phyloP scores from a whole-genome alignment of 2,888 invertebrate genomes.

The Nebria salina region DNA sequence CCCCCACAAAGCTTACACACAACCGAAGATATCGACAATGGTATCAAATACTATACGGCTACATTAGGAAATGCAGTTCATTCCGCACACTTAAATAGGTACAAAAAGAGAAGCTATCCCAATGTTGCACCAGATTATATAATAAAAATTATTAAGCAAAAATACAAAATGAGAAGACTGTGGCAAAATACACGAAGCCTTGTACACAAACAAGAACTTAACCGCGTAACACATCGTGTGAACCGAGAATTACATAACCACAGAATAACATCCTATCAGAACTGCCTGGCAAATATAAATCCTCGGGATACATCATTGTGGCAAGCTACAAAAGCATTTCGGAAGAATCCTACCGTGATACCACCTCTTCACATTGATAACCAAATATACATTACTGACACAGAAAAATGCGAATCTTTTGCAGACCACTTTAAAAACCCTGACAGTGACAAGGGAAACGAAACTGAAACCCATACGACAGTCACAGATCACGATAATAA shows the following conservation, averaged over 20 bases:
- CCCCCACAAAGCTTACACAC: slow-evolving; percentile 7
- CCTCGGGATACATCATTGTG: slow-evolving; percentile 11
- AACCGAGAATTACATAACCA: slow-evolving; percentile 27
- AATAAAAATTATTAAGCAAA: slow-evolving; percentile 38
- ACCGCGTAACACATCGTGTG: slow-evolving; percentile 34
- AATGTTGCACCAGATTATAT: slow-evolving; percentile 24
- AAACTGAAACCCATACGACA: slow-evolving; percentile 13
- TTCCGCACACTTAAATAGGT: not conserved
- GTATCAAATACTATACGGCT: not conserved
- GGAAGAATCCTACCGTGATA: not conserved
- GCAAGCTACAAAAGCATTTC: slow-evolving; percentile 13
- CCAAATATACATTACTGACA: slow-evolving; percentile 4
- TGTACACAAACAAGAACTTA: slow-evolving; percentile 25
- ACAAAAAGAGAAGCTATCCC: not conserved
- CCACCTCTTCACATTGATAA: not conserved
- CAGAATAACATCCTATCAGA: slow-evolving; percentile 28
- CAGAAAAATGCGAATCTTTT: slow-evolving; percentile 17
- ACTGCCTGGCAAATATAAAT: slow-evolving; percentile 19
- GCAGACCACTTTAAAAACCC: slow-evolving; percentile 4
- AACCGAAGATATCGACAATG: slow-evolving; percentile 3
- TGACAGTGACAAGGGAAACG: not conserved
- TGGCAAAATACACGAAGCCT: slow-evolving; percentile 26
- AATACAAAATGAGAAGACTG: slow-evolving; percentile 30
- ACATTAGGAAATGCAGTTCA: not conserved
- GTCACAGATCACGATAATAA: no score